Base-by-base conservation (phyloP, 2,797 vertebrate species). In the Mormyrus hasselquistii region DNA sequence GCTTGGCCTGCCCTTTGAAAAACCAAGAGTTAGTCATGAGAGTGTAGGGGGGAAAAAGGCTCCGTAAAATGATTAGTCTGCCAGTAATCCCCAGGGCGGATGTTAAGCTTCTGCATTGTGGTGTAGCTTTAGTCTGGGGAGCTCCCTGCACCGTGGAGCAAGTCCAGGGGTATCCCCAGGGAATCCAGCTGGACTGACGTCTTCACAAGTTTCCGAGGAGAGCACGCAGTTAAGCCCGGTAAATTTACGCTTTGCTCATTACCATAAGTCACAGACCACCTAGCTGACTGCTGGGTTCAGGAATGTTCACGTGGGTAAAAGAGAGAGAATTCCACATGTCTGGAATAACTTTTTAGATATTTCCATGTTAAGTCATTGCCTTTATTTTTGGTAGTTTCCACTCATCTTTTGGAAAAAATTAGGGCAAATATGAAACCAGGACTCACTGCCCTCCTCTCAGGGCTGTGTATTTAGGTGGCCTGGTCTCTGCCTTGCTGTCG, bases 391-490 rank as follows among this genome's bases (percentile, higher is more conserved):
- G 6, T 38, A 62, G 34, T 44, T 38, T 65, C 86, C n/a, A 65
- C 14, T 38, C 34, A 62, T 65, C 7, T 65, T 69, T 44, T 16
- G 86, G 29, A 62, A 34, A 62, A 34, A 47, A 2, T 65, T 44
- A 41, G 41, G 34, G 85, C n/a, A 38, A 19, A 16, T n/a, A 7
- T 53, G 85, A 87, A 47, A 19, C 7, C n/a, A 65, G 86, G 57
- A 6, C n/a, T 65, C 47, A 19, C 14, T n/a, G 59, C 59, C 22
- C 12, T 34, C 16, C 1, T 83, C 25, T 38, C 8, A 9, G 44
- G 16, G 52, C 34, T 41, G 86, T 89, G 85, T 84, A 89, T 92
- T 91, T 85, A 79, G 59, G 90, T 29, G 52, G 38, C 57, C 76
- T n/a, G 22, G 76, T 44, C 73, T 84, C 53, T 62, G 29, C 25